Conservation (phyloP, 23 tunicate species). For the Halocynthia roretzi region DNA sequence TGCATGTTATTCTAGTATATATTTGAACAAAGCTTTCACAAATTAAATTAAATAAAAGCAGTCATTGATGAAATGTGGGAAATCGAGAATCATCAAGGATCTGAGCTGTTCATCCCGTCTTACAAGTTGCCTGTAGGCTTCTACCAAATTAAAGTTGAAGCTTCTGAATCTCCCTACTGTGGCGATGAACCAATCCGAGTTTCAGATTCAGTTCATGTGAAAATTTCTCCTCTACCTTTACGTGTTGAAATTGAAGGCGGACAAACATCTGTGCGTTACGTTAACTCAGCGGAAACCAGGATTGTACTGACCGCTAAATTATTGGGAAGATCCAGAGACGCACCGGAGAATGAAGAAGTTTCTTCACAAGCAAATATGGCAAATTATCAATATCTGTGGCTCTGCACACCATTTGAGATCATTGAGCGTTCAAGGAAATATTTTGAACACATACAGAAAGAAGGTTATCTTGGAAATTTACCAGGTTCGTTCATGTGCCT, state of each 20-base stretch:
- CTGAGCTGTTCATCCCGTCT: slow-evolving; percentile 10
- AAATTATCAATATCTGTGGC: background rate
- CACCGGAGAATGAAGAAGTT: background rate
- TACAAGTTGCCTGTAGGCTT: background rate
- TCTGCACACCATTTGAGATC: background rate
- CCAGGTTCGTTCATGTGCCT: too few relatives aligned
- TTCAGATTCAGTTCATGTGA: background rate
- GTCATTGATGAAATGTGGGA: background rate
- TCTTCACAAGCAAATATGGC: background rate
- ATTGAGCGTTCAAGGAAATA: too few relatives aligned
- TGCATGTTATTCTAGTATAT: too few relatives aligned
- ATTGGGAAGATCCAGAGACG: background rate
- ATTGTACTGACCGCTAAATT: background rate
- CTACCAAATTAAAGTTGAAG: slow-evolving; percentile 6
- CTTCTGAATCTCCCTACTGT: slow-evolving; percentile 20
- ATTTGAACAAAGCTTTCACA: too few relatives aligned
- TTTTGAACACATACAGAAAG: too few relatives aligned
- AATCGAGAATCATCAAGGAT: background rate
- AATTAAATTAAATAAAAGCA: too few relatives aligned
- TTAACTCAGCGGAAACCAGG: background rate
- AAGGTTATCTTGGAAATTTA: too few relatives aligned
- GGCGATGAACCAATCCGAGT: background rate
- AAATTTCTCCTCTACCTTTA: slow-evolving; percentile 5
- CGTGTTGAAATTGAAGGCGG: slow-evolving; percentile 5
- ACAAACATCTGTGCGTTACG: background rate